Percentiles rank a stretch among this genome's conserved stretches.
These are phyloP conservation scores for Oeneis ivallda DNA, from an alignment of 2,888 invertebrate species.

Conservation along the genomic window DNA sequence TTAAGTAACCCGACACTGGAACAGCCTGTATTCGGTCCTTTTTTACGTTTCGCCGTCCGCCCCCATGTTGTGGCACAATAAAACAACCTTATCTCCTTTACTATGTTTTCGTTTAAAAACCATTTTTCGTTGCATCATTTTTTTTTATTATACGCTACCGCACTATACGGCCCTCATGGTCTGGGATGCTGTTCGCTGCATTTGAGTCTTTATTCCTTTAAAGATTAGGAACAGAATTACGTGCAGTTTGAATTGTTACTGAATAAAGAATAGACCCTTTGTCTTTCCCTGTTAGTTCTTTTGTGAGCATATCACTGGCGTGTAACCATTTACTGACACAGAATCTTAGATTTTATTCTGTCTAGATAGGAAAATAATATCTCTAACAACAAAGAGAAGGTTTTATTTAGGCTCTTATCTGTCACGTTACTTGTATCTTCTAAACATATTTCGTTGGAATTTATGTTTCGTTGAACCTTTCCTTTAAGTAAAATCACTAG, in stretches of 20 bases:
- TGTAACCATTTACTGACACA: constrained; percentile 39
- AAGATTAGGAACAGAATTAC: constrained; percentile 38
- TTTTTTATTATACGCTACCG: constrained; percentile 34
- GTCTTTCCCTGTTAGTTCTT: constrained; percentile 47
- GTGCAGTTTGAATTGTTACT: constrained; percentile 38
- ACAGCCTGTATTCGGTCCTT: constrained; percentile 47
- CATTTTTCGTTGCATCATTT: constrained; percentile 35
- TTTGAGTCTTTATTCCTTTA: constrained; percentile 41
- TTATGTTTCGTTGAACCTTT: not conserved
- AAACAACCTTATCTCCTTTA: constrained; percentile 67
- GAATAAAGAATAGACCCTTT: constrained; percentile 46
- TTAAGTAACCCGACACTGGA: constrained; percentile 46
- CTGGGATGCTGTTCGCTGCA: constrained; percentile 33
- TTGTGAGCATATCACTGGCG: constrained; percentile 45
- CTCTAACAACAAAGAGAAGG: not conserved
- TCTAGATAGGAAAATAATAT: constrained; percentile 11
- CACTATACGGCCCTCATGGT: constrained; percentile 36
- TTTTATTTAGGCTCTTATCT: not conserved
- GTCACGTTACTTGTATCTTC: not conserved
- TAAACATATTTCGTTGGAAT: not conserved
- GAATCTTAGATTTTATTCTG: constrained; percentile 18
- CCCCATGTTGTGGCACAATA: constrained; percentile 47
- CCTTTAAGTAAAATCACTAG: too few species aligned
- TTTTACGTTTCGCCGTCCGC: constrained; percentile 52
- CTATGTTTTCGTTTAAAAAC: constrained; percentile 69